Conservation (phyloP, 53 echinoderm and acorn worm species). For the Actinopyga echinites region DNA sequence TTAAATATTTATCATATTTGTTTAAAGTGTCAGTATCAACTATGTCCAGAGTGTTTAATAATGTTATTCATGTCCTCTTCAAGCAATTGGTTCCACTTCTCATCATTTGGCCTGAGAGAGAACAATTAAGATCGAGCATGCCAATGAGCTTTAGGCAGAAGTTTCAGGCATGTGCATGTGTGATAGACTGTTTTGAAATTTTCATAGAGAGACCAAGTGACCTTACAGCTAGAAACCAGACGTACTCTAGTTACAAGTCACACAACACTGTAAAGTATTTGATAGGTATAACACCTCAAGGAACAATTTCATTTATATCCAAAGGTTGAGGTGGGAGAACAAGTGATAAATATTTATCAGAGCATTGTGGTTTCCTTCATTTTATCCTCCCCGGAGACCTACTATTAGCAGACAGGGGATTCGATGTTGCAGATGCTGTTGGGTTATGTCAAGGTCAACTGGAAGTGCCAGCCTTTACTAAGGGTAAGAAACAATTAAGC, state of each 20-base stretch:
- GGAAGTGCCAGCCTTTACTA: conserved; percentile 42
- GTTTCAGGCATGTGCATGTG: conserved; percentile 28
- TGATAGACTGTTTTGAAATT: conserved; percentile 39
- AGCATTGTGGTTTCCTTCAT: conserved; percentile 42
- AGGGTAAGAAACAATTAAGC: conserved; percentile 39
- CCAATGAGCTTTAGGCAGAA: conserved; percentile 21
- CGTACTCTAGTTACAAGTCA: conserved; percentile 34
- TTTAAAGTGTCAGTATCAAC: background rate
- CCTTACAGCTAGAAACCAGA: conserved; percentile 18
- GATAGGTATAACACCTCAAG: conserved; percentile 43
- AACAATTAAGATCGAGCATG: background rate
- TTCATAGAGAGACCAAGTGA: conserved; percentile 16
- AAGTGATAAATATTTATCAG: conserved; percentile 49
- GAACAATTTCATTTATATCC: conserved; percentile 26
- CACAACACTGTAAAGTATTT: conserved; percentile 38
- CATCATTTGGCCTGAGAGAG: conserved; percentile 33
- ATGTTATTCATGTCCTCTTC: background rate
- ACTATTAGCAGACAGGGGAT: conserved; percentile 36
- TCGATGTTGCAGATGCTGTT: conserved; percentile 31
- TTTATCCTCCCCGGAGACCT: conserved; percentile 40
- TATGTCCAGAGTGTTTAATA: background rate
- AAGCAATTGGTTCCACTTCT: conserved; percentile 25
- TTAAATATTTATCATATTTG: too few relatives aligned
- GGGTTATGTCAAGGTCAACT: conserved; percentile 23
- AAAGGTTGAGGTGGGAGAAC: conserved; percentile 48